Evolutionary conservation across 2,888 invertebrate genomes (phyloP).

Genomic region (Drosophila paranaensis): DNA sequence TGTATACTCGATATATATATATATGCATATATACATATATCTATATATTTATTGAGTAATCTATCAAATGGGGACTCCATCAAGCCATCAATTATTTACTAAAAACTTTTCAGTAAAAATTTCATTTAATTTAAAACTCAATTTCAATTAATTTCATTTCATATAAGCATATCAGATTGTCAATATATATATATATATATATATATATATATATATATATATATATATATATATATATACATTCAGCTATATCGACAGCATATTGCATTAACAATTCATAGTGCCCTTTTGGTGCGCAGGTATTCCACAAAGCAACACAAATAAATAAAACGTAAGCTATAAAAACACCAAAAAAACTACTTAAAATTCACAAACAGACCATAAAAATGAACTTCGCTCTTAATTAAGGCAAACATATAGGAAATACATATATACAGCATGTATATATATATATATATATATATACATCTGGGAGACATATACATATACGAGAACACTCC

Average conservation of each 20-base stretch:
- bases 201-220: too few relatives aligned
- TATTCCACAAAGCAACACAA: slow-evolving; percentile 2
- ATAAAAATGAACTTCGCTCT: slow-evolving; percentile 26
- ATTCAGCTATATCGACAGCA: not conserved
- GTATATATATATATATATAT: not conserved
- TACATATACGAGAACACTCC: slow-evolving; percentile 25
- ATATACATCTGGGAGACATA: slow-evolving; percentile 24
- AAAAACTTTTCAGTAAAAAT: too few relatives aligned
- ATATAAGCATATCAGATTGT: not conserved
- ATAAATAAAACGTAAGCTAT: slow-evolving; percentile 6
- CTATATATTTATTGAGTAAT: not conserved
- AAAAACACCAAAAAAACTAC: slow-evolving; percentile 14
- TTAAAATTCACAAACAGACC: slow-evolving; percentile 26
- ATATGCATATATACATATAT: too few relatives aligned
- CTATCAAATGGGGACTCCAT: not conserved
- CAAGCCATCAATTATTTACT: not conserved
- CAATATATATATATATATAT: not conserved
- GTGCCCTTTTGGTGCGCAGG: not conserved
- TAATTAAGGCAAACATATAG: slow-evolving; percentile 24
- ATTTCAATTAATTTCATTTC: not conserved
- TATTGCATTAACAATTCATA: not conserved
- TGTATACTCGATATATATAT: too few relatives aligned
- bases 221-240: not conserved
- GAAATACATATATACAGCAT: not conserved
- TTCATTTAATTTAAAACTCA: not conserved